Conservation (phyloP, 2,797 vertebrate genomes). For the Sebastolobus alascanus region DNA sequence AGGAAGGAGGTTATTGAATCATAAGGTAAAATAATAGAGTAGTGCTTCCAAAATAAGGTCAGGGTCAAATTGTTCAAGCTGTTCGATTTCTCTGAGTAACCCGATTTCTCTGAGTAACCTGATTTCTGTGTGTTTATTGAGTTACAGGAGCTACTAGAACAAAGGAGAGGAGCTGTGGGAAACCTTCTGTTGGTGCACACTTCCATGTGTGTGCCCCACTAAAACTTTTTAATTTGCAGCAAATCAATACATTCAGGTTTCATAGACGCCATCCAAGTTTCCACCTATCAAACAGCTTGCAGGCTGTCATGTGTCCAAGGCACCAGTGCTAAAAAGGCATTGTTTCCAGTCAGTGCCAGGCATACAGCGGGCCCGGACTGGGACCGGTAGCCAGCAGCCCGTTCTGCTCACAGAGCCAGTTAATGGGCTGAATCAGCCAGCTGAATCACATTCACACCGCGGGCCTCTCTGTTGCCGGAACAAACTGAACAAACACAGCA, state of each 20-base stretch:
- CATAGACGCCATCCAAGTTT: constrained; percentile 40
- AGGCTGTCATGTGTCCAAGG: constrained; percentile 46
- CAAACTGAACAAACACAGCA: constrained; percentile 69
- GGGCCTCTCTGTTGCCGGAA: constrained; percentile 64
- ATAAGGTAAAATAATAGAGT: no score
- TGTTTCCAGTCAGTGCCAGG: constrained; percentile 49
- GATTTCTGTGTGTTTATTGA: background rate
- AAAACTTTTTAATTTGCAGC: constrained; percentile 32
- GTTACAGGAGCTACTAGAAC: background rate
- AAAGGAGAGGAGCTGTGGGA: constrained; percentile 9
- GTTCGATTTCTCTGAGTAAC: background rate
- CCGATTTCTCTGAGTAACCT: background rate
- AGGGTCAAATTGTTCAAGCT: background rate
- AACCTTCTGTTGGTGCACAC: background rate
- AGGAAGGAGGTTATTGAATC: no score
- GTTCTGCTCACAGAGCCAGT: constrained; percentile 64
- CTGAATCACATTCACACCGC: constrained; percentile 70
- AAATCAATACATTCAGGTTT: constrained; percentile 24
- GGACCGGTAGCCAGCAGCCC: constrained; percentile 57
- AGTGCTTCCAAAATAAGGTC: background rate
- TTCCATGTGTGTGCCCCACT: constrained; percentile 6
- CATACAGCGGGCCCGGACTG: constrained; percentile 47
- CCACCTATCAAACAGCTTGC: constrained; percentile 55
- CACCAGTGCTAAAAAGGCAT: constrained; percentile 42
- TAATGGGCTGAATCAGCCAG: constrained; percentile 64